Evolutionary conservation across 2,113 vertebrate species (phyloP).

Genomic region (Machaerirhynchus nigripectus): DNA sequence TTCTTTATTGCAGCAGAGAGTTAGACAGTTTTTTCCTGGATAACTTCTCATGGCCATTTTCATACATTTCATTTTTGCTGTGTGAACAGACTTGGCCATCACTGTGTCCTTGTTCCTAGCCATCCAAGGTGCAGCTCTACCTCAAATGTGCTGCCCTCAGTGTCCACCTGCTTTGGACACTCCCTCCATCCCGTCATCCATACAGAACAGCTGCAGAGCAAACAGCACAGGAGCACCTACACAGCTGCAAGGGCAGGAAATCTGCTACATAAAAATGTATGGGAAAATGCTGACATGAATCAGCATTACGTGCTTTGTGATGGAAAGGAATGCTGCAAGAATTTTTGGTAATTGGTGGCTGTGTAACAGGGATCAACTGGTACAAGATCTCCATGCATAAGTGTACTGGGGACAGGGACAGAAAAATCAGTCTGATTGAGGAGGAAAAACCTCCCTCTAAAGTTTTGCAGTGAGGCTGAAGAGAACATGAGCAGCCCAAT

Average conservation of each 20-base stretch:
- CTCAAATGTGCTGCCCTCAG: not conserved
- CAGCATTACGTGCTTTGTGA: accelerated
- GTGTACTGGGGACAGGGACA: not conserved
- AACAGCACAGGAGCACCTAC: not conserved
- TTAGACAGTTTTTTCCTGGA: not conserved
- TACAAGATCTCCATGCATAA: not conserved
- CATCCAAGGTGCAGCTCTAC: not conserved
- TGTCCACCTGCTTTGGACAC: not conserved
- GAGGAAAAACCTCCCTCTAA: not conserved
- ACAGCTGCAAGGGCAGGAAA: not conserved
- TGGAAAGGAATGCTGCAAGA: not conserved
- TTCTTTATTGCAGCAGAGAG: not conserved
- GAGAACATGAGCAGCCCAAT: not conserved
- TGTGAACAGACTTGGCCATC: not conserved
- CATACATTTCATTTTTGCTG: not conserved
- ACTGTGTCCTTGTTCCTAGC: not conserved
- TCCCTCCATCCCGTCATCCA: not conserved
- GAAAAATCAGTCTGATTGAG: not conserved
- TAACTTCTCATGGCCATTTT: not conserved
- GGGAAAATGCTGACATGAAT: not conserved
- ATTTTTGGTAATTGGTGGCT: not conserved
- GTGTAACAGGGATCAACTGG: not conserved
- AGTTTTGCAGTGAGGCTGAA: not conserved
- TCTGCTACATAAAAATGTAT: not conserved
- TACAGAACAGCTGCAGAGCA: not conserved